Evolutionary conservation across 2,888 invertebrate genomes (phyloP).

Genomic region (Bombylius major): DNA sequence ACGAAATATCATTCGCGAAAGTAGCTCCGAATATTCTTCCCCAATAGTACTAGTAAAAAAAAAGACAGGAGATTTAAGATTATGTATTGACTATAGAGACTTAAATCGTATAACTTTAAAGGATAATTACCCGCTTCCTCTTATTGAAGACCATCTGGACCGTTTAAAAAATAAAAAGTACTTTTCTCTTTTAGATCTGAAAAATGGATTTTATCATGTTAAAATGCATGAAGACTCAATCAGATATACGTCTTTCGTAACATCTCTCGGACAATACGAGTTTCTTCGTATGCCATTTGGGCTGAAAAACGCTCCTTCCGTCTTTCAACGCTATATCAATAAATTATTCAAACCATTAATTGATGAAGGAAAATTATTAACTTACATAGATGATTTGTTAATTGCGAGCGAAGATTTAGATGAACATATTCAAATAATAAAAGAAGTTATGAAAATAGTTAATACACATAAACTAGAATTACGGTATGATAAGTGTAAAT

Average conservation of each 20-base stretch:
- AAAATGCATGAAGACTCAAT: conserved; percentile 9
- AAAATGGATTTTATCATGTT: conserved; percentile 13
- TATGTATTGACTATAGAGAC: no score
- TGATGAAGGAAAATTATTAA: conserved; percentile 8
- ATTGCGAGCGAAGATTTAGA: not conserved
- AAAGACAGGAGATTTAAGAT: no score
- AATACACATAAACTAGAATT: not conserved
- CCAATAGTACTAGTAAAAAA: no score
- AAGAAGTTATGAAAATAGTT: not conserved
- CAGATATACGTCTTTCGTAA: conserved; percentile 9
- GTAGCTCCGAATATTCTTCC: not conserved
- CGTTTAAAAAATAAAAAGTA: conserved; percentile 12
- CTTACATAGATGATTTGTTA: conserved; percentile 14
- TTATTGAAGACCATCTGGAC: conserved; percentile 1
- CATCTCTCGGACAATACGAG: conserved; percentile 12
- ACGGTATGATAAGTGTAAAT: not conserved
- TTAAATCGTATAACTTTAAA: no score
- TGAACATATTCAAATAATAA: not conserved
- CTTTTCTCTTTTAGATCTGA: conserved; percentile 14
- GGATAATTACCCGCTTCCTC: no score
- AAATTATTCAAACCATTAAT: conserved; percentile 7
- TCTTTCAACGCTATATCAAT: conserved; percentile 14
- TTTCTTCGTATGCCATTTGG: conserved; percentile 11
- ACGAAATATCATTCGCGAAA: conserved; percentile 8
- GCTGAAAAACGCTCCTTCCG: conserved; percentile 4